Percentiles rank a stretch among this genome's conserved stretches.
These are phyloP conservation scores for Hetaerina americana DNA, from an alignment of 1,140 invertebrate species.

Conservation along the genomic window DNA sequence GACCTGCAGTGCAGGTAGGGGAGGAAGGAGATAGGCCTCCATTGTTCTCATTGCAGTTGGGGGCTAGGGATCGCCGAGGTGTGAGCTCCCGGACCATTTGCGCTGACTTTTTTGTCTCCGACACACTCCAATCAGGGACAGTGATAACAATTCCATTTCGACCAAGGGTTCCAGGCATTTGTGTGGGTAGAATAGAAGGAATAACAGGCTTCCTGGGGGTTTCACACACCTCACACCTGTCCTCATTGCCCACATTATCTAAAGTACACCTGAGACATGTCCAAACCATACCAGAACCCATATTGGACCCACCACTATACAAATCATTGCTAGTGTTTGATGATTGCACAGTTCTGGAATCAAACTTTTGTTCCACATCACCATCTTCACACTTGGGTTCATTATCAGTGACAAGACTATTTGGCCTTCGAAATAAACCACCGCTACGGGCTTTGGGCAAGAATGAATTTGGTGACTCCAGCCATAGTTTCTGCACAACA, in stretches of 20 bases:
- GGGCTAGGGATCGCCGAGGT: conserved; percentile 22
- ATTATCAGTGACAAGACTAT: conserved; percentile 14
- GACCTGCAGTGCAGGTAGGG: not conserved
- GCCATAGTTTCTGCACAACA: conserved; percentile 21
- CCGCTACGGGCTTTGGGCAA: conserved; percentile 10
- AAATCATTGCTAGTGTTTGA: not conserved
- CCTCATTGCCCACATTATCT: conserved; percentile 33
- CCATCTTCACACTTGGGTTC: conserved; percentile 2
- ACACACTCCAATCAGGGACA: conserved; percentile 32
- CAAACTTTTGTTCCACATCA: not conserved
- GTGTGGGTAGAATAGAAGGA: not conserved
- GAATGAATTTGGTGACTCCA: conserved; percentile 8
- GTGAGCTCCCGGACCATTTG: conserved; percentile 43
- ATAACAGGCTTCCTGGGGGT: conserved; percentile 36
- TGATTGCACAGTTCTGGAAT: not conserved
- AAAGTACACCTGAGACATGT: conserved; percentile 44
- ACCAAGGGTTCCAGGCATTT: conserved; percentile 16
- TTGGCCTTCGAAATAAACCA: conserved; percentile 13
- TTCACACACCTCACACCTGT: conserved; percentile 48
- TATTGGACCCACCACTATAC: not conserved
- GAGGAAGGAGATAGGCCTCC: not conserved
- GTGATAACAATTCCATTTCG: conserved; percentile 37
- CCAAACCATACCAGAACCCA: conserved; percentile 28
- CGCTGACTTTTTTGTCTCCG: conserved; percentile 35
- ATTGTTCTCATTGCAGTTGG: not conserved